Base-by-base conservation (phyloP, 2,888 invertebrate genomes). In the Halictus ligatus region DNA sequence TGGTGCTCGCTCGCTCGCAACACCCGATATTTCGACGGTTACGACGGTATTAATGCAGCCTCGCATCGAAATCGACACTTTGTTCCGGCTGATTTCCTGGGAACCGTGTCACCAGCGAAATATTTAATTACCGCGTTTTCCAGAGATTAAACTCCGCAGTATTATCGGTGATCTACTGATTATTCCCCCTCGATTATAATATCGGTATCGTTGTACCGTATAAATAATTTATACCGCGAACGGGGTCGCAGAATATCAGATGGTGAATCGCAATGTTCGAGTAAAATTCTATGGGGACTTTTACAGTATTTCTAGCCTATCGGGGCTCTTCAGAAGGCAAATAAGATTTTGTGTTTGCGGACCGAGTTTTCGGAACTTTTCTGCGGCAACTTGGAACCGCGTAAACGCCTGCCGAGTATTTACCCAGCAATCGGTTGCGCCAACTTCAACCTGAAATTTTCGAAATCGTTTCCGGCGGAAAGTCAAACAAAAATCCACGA, bases 361-460 rank as follows among this genome's bases (percentile, higher is more conserved):
- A 64, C 18, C 18, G 64, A 64, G 64, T 35, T 29, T 64, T 35
- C 29, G 29, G 64, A 29, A 64, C 64, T 64, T 64, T 64, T 64
- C 64, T 64, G 64, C 29, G 64, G 35, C 29, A 64, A 64, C 64
- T 64, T 18, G 64, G 64, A 64, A 64, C 18, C 64, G 64, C 64
- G 18, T 64, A 64, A 64, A 64, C 64, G 64, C 64, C 18, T 18
- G 64, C 35, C 64, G 29, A 64, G 64, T 64, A 64, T 64, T 64
- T 64, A 64, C 64, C 29, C 29, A 12, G 40, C 69, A 69, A 35
- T 69, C 69, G 69, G 69, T 69, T 69, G 21, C 35, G 40, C 40
- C 40, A 40, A 69, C 69, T 69, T 40, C 69, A 69, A 35, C 40
- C 18, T 69, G 69, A 69, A 69, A 69, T 69, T 40, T 69, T 69